Percentiles rank a stretch among this genome's conserved stretches.
Conservation (phyloP, 92 coral and sea anemone genomes). For the Epizoanthus ramosus region DNA sequence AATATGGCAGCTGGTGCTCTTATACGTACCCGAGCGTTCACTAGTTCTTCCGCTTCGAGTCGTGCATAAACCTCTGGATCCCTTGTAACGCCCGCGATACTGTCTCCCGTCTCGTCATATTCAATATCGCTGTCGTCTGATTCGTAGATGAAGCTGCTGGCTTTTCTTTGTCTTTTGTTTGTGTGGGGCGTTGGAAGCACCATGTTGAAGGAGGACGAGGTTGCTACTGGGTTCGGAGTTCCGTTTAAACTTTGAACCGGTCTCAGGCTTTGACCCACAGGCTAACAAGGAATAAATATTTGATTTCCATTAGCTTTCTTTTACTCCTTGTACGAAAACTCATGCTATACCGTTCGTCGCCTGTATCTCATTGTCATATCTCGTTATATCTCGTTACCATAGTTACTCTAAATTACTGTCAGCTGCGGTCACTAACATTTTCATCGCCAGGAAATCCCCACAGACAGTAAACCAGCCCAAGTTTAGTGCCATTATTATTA, state of each 20-base stretch:
- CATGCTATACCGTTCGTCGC: too few relatives aligned
- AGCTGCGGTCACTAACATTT: too few relatives aligned
- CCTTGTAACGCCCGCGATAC: conserved; percentile 52
- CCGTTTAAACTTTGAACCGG: conserved; percentile 83
- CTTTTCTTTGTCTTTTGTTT: conserved; percentile 76
- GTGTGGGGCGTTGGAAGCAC: conserved; percentile 57
- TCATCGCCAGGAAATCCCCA: too few relatives aligned
- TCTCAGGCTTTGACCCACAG: conserved; percentile 58
- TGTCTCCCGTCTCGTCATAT: conserved; percentile 62
- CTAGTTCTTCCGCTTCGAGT: conserved; percentile 82
- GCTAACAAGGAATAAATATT: neutral
- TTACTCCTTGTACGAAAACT: too few relatives aligned
- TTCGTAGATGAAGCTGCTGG: conserved; percentile 68
- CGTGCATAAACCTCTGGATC: conserved; percentile 72
- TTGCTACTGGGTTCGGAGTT: conserved; percentile 79
- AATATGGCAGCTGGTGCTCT: too few relatives aligned
- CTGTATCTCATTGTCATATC: too few relatives aligned
- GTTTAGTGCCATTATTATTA: too few relatives aligned
- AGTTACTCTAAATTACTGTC: too few relatives aligned
- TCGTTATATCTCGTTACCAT: too few relatives aligned
- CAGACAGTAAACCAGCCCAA: too few relatives aligned
- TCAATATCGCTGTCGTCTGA: conserved; percentile 79
- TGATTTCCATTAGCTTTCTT: neutral
- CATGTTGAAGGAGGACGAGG: conserved; percentile 73
- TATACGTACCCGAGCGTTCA: conserved; percentile 77